Evolutionary conservation across 2,888 invertebrate species (phyloP).

Genomic region (Eugnorisma glareosa): DNA sequence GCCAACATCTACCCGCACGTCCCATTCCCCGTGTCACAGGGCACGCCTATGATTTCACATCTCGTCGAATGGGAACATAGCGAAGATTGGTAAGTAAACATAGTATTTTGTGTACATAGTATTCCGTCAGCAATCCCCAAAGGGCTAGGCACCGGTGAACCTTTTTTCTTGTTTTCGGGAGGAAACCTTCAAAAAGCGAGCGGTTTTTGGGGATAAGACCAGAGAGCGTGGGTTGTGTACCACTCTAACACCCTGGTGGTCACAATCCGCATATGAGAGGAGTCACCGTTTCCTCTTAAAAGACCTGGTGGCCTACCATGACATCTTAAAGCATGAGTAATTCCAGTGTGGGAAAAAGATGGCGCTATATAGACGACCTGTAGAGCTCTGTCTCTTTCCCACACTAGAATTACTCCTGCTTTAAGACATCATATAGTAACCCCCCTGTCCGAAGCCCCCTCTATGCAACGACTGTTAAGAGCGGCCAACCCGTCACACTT

Average conservation of each 20-base stretch:
- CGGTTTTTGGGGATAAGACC: background rate
- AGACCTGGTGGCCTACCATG: too few relatives aligned
- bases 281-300: background rate
- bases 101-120: too few relatives aligned
- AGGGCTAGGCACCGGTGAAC: background rate
- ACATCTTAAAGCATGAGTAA: too few relatives aligned
- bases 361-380: too few relatives aligned
- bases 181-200: background rate
- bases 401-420: too few relatives aligned
- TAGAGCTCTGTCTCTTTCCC: too few relatives aligned
- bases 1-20: conserved; percentile 94
- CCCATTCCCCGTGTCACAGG: conserved; percentile 95
- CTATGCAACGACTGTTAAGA: background rate
- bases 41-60: conserved; percentile 96
- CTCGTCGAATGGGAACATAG: conserved; percentile 97
- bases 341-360: too few relatives aligned
- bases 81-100: conserved; percentile 91
- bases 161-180: background rate
- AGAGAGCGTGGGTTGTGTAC: background rate
- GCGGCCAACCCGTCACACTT: too few relatives aligned
- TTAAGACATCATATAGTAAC: too few relatives aligned
- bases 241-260: background rate
- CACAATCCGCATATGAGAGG: background rate
- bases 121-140: background rate
- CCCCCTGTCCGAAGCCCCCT: background rate